These are phyloP conservation scores for Cariama cristata DNA, from an alignment of 2,113 vertebrate species.

Conservation along the genomic window DNA sequence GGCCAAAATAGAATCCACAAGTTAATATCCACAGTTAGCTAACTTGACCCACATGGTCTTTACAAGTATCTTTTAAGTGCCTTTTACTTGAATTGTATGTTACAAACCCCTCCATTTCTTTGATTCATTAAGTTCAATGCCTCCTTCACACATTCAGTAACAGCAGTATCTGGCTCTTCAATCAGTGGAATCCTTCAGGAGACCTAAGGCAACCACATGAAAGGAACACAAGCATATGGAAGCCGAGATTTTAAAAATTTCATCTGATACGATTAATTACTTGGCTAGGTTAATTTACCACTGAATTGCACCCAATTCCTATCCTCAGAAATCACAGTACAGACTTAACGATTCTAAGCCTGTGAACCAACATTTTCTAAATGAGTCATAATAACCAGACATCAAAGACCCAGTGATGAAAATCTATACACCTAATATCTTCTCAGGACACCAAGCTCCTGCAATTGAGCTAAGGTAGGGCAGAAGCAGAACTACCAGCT, in stretches of 20 bases:
- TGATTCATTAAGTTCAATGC: neutral
- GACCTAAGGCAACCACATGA: neutral
- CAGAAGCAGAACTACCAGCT: neutral
- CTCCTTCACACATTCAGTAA: neutral
- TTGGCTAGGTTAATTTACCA: neutral
- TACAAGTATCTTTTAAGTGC: constrained; percentile 1
- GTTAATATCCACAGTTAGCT: neutral
- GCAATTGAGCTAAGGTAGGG: neutral
- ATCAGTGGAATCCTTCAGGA: neutral
- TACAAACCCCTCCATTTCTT: constrained; percentile 2
- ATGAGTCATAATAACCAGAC: neutral
- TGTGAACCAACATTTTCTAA: neutral
- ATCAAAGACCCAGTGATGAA: neutral
- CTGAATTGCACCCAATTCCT: neutral
- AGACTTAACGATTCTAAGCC: neutral
- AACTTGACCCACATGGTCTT: neutral
- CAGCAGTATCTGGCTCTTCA: neutral
- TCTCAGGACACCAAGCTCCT: neutral
- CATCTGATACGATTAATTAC: neutral
- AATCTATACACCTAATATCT: neutral
- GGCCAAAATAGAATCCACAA: neutral
- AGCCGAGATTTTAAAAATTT: neutral
- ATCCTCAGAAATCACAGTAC: neutral
- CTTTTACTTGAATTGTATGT: neutral
- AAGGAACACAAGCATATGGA: neutral